phyloP scores from a whole-genome alignment of 2,888 invertebrate species.

The Atethmia centrago region DNA sequence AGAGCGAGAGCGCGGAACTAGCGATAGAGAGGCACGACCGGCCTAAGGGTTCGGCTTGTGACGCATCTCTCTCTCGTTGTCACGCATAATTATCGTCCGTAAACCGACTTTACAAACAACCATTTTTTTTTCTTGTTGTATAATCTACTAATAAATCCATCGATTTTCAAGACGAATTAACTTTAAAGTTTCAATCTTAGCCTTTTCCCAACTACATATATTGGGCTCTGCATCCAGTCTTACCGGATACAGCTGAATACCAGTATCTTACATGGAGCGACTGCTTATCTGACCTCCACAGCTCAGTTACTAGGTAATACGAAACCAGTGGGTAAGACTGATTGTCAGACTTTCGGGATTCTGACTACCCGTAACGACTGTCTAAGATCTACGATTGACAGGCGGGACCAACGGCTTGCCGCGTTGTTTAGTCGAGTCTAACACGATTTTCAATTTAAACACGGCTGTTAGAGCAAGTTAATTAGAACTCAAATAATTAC shows the following conservation, averaged over 20 bases:
- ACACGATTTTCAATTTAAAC: conserved; percentile 12
- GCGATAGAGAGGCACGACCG: too few species aligned
- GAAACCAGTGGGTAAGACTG: neutral
- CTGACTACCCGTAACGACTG: too few species aligned
- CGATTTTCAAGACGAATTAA: neutral
- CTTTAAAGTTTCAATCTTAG: conserved; percentile 6
- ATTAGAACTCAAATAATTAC: conserved; percentile 5
- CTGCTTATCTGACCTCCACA: neutral
- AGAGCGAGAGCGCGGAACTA: too few species aligned
- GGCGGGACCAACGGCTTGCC: neutral
- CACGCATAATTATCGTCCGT: too few species aligned
- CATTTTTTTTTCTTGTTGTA: too few species aligned
- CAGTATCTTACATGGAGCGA: neutral
- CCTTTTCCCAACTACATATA: neutral
- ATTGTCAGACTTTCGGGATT: neutral
- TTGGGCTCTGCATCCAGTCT: neutral
- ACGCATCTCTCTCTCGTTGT: too few species aligned
- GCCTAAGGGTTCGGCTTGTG: too few species aligned
- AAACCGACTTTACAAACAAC: too few species aligned
- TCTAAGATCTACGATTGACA: neutral
- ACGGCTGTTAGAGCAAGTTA: conserved; percentile 12
- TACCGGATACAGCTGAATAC: neutral
- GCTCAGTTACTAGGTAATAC: neutral
- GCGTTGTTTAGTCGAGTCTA: conserved; percentile 1
- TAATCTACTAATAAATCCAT: too few species aligned